Conservation (phyloP, 1,140 invertebrate genomes). For the Zaprionus inermis region DNA sequence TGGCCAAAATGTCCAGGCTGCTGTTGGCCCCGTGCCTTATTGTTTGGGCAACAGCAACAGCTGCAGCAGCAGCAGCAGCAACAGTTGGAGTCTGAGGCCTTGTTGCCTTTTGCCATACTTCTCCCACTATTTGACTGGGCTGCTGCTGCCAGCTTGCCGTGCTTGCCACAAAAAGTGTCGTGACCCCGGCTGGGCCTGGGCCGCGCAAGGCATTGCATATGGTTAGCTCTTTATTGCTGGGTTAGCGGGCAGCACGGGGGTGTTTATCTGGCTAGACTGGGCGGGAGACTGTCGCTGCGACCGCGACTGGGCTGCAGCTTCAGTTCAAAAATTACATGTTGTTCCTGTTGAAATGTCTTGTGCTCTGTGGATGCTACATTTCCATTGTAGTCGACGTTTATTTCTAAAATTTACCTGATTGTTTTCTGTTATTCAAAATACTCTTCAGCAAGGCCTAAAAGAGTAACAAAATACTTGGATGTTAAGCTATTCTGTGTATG, state of each 20-base stretch:
- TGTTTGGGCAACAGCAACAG: conserved; percentile 20
- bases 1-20: conserved; percentile 66
- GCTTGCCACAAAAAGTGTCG: conserved; percentile 81
- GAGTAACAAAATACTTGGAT: no score
- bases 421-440: conserved; percentile 34
- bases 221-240: conserved; percentile 51
- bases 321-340: conserved; percentile 79
- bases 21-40: conserved; percentile 15
- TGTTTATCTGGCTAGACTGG: conserved; percentile 35
- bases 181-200: conserved; percentile 66
- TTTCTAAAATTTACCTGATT: conserved; percentile 64
- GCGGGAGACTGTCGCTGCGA: conserved; percentile 4
- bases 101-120: conserved; percentile 78
- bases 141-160: conserved; percentile 46
- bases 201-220: conserved; percentile 69
- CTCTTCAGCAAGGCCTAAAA: neutral
- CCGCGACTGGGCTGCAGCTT: conserved; percentile 22
- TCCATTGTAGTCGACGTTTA: conserved; percentile 78
- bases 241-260: conserved; percentile 8
- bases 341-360: conserved; percentile 81
- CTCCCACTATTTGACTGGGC: conserved; percentile 77
- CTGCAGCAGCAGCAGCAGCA: conserved; percentile 19
- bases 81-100: conserved; percentile 32
- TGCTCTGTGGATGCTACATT: conserved; percentile 63
- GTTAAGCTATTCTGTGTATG: no score